These are phyloP conservation scores for Himalopsyche phryganea DNA, from an alignment of 1,140 invertebrate species.

Conservation along the genomic window DNA sequence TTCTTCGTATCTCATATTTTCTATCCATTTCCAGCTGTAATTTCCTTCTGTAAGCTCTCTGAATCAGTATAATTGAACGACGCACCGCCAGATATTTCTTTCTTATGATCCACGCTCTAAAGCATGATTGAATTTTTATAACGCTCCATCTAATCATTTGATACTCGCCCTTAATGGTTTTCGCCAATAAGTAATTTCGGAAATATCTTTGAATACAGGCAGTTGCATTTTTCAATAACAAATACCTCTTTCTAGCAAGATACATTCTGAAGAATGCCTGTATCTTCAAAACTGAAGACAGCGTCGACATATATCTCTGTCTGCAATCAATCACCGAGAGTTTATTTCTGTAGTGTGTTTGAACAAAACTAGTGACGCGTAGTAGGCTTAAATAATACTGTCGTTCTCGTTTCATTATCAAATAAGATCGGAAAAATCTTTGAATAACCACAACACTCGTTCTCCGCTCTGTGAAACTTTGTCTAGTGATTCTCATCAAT, in stretches of 20 bases:
- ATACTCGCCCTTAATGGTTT: constrained; percentile 37
- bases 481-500: constrained; percentile 12
- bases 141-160: constrained; percentile 36
- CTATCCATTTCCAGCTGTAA: constrained; percentile 9
- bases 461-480: constrained; percentile 36
- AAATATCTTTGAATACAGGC: constrained; percentile 42
- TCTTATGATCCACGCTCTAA: constrained; percentile 39
- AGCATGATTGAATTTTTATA: constrained; percentile 41
- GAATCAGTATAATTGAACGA: constrained; percentile 38
- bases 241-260: constrained; percentile 37
- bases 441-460: constrained; percentile 45
- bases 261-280: constrained; percentile 48
- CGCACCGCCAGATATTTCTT: constrained; percentile 38
- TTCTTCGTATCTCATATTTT: constrained; percentile 38
- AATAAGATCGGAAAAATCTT: constrained; percentile 47
- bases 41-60: constrained; percentile 41
- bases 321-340: neutral
- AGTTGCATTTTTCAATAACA: constrained; percentile 34
- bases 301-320: neutral
- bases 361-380: constrained; percentile 39
- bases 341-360: constrained; percentile 45
- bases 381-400: constrained; percentile 43
- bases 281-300: constrained; percentile 41
- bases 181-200: constrained; percentile 36
- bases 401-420: constrained; percentile 38